These are phyloP conservation scores for Bellardia pandia DNA, from an alignment of 2,888 invertebrate genomes.

Conservation along the genomic window DNA sequence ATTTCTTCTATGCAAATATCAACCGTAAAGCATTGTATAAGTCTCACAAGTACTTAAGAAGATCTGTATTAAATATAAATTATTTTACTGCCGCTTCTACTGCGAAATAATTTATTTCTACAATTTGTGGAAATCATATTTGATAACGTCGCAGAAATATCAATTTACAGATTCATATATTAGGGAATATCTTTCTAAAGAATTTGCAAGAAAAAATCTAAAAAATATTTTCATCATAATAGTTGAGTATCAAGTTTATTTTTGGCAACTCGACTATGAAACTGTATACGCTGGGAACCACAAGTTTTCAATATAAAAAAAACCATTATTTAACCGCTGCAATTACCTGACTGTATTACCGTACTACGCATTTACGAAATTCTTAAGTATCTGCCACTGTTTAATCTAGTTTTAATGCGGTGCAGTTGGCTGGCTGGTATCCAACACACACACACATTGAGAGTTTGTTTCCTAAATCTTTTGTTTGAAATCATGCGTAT, in stretches of 20 bases:
- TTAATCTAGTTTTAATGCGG: constrained; percentile 35
- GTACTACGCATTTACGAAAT: constrained; percentile 44
- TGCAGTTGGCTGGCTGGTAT: constrained; percentile 1
- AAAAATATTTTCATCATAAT: not conserved
- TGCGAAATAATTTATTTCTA: not conserved
- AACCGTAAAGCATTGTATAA: too few relatives aligned
- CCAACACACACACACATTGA: not conserved
- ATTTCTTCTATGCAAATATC: too few relatives aligned
- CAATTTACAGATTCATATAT: not conserved
- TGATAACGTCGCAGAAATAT: not conserved
- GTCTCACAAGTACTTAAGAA: too few relatives aligned
- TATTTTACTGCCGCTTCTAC: not conserved
- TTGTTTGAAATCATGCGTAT: constrained; percentile 25
- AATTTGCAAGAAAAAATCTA: not conserved
- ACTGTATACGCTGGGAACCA: constrained; percentile 44
- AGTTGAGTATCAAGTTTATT: not conserved
- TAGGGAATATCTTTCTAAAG: not conserved
- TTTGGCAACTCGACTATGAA: constrained; percentile 22
- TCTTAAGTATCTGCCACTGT: constrained; percentile 8
- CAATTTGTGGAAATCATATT: not conserved
- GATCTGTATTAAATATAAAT: too few relatives aligned
- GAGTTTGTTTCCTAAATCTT: constrained; percentile 41
- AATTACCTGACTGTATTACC: constrained; percentile 21
- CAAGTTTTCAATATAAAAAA: not conserved
- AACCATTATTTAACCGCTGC: constrained; percentile 22